Conservation (phyloP, 2,888 invertebrate genomes). For the Sarcophaga subvicina region DNA sequence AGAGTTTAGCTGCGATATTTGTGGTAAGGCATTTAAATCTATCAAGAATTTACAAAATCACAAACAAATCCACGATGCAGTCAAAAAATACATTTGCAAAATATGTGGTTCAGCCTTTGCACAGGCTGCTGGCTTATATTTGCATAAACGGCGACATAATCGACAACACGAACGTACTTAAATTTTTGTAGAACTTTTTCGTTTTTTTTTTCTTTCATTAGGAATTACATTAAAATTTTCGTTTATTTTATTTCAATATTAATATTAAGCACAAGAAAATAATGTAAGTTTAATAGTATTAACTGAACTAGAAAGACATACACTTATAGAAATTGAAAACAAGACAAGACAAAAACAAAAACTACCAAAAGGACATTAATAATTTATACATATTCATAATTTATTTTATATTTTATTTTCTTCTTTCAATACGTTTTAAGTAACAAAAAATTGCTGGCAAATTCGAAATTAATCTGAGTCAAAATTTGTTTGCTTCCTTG, state of each 20-base stretch:
- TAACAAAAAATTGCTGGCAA: background rate
- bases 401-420: background rate
- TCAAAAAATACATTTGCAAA: conserved; percentile 79
- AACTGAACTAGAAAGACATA: conserved; percentile 14
- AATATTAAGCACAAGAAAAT: conserved; percentile 27
- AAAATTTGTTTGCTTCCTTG: too few species aligned
- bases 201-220: background rate
- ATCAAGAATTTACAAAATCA: conserved; percentile 79
- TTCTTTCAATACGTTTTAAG: too few species aligned
- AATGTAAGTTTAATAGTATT: conserved; percentile 22
- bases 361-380: background rate
- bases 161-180: conserved; percentile 69
- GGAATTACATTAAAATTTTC: conserved; percentile 7
- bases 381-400: background rate
- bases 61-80: conserved; percentile 79
- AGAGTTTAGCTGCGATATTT: conserved; percentile 77
- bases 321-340: background rate
- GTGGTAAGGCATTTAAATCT: conserved; percentile 79
- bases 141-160: conserved; percentile 79
- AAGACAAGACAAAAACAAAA: background rate
- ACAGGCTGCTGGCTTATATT: conserved; percentile 79
- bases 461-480: background rate
- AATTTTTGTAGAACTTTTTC: conserved; percentile 3
- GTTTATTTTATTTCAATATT: background rate
- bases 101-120: conserved; percentile 80